Percentiles rank a stretch among this genome's conserved stretches.
phyloP scores from a whole-genome alignment of 2,888 invertebrate species.

The Hypselothyrea guttata region DNA sequence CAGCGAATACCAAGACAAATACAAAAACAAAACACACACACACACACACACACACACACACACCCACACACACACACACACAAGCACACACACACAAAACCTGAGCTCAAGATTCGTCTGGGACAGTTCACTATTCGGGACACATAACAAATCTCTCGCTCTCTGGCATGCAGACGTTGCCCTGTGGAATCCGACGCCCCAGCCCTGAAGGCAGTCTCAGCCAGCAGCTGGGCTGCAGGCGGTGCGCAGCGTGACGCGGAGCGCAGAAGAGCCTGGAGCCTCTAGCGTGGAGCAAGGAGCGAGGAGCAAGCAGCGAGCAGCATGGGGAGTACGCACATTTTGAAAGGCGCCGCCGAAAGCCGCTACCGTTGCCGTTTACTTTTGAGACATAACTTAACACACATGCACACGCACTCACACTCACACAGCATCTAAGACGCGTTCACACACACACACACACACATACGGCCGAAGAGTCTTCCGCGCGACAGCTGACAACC shows the following conservation, averaged over 20 bases:
- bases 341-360: constrained; percentile 36
- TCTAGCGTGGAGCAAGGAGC: too few species aligned
- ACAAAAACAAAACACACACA: constrained; percentile 35
- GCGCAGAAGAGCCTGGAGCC: too few species aligned
- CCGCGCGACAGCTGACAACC: constrained; percentile 45
- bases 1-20: neutral
- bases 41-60: neutral
- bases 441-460: constrained; percentile 5
- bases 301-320: constrained; percentile 10
- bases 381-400: constrained; percentile 15
- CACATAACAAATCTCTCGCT: constrained; percentile 33
- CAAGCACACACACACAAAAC: neutral
- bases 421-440: too few species aligned
- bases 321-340: constrained; percentile 27
- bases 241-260: too few species aligned
- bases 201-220: constrained; percentile 23
- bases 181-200: constrained; percentile 48
- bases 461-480: neutral
- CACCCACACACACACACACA: neutral
- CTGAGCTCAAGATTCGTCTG: constrained; percentile 47
- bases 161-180: constrained; percentile 45
- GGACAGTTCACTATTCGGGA: constrained; percentile 38
- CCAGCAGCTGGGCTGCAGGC: too few species aligned
- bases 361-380: constrained; percentile 32
- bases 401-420: constrained; percentile 10